Evolutionary conservation across 2,888 invertebrate genomes (phyloP).

Genomic region (Caenorhabditis parvicauda): DNA sequence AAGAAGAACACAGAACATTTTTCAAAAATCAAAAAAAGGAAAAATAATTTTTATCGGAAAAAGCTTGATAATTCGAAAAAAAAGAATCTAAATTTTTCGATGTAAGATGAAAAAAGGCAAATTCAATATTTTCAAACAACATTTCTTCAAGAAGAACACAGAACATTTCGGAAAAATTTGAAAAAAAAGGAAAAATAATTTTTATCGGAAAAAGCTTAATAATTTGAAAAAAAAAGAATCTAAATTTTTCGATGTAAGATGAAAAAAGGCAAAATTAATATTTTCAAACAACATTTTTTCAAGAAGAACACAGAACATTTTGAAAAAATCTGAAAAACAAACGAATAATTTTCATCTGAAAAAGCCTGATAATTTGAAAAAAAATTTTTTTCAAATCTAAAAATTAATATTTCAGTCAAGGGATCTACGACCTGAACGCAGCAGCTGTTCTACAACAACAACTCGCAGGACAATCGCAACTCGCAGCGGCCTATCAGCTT

Average conservation of each 20-base stretch:
- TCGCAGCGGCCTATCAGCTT: too few relatives aligned
- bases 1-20: too few relatives aligned
- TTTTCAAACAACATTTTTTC: too few relatives aligned
- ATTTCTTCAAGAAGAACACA: too few relatives aligned
- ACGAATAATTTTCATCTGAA: background rate
- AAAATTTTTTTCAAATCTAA: background rate
- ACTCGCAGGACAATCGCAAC: too few relatives aligned
- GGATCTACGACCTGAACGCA: constrained; percentile 18
- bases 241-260: background rate
- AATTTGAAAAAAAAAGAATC: too few relatives aligned
- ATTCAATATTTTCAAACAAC: too few relatives aligned
- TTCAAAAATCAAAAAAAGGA: background rate
- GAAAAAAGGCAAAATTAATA: background rate
- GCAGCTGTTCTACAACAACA: constrained; percentile 23
- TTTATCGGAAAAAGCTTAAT: background rate
- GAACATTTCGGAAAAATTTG: background rate
- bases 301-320: background rate
- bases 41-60: background rate
- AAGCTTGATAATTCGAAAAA: too few relatives aligned
- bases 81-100: background rate
- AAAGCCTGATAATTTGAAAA: too few relatives aligned
- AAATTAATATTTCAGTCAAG: constrained; percentile 17
- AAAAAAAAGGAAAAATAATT: background rate
- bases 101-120: background rate
- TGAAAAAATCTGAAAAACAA: background rate